Conservation (phyloP, 2,797 vertebrate species). For the Cirrhinus mrigala region DNA sequence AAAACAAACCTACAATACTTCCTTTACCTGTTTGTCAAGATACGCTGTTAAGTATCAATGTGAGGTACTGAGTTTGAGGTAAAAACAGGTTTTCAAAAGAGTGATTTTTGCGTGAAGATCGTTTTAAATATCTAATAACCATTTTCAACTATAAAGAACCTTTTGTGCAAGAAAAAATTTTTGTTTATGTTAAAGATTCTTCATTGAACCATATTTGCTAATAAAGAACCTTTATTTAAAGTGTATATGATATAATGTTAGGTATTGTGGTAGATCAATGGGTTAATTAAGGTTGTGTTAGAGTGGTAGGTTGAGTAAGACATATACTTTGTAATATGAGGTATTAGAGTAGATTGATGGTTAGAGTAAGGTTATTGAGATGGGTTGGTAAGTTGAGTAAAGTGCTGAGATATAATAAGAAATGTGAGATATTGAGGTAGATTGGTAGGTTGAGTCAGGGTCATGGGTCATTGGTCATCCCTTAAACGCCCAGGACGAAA, state of each 20-base stretch:
- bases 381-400: background rate
- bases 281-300: background rate
- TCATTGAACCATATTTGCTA: background rate
- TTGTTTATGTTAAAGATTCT: background rate
- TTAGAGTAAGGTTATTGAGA: background rate
- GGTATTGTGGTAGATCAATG: background rate
- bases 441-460: background rate
- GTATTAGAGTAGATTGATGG: background rate
- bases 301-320: background rate
- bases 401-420: slow-evolving; percentile 11
- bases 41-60: background rate
- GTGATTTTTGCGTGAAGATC: background rate
- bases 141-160: background rate
- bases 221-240: background rate
- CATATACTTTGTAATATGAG: background rate
- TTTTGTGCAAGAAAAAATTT: background rate
- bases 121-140: background rate
- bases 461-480: background rate
- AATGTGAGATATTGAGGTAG: slow-evolving; percentile 3
- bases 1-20: background rate
- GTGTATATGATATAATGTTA: background rate
- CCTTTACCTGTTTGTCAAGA: background rate
- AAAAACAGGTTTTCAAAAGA: background rate
- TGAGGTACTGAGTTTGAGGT: background rate
- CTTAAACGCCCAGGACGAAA: background rate